These are phyloP conservation scores for Chiridota heheva DNA, from an alignment of 35 echinoderm and acorn worm genomes.

Conservation along the genomic window DNA sequence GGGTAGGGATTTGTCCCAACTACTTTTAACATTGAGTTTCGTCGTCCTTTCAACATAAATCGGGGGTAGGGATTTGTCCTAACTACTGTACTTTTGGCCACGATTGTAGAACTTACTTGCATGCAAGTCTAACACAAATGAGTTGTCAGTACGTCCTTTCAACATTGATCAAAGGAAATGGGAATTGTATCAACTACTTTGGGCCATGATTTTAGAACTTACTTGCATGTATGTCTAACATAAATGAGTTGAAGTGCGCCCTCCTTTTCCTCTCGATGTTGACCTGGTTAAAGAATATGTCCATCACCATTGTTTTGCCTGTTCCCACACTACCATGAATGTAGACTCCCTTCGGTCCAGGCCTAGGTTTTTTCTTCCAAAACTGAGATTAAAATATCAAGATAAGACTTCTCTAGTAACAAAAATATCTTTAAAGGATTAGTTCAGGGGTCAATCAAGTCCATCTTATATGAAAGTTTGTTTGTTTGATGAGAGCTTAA, in stretches of 20 bases:
- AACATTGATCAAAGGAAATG: too few species aligned
- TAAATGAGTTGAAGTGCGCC: constrained; percentile 97
- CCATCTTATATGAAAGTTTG: too few species aligned
- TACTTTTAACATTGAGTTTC: too few species aligned
- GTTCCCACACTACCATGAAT: constrained; percentile 91
- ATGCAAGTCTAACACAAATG: constrained; percentile 97
- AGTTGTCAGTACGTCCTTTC: constrained; percentile 94
- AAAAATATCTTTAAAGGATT: neutral
- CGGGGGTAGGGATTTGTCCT: too few species aligned
- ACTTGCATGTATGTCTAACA: constrained; percentile 96
- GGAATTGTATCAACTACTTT: too few species aligned
- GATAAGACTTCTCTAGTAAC: neutral
- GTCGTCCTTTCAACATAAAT: too few species aligned
- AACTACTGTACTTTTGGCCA: too few species aligned
- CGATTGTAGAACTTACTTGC: constrained; percentile 96
- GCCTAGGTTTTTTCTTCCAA: constrained; percentile 25
- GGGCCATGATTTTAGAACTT: constrained; percentile 38
- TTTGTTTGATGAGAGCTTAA: too few species aligned
- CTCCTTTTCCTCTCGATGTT: constrained; percentile 68
- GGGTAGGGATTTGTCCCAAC: too few species aligned
- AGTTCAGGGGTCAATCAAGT: neutral
- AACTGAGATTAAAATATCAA: neutral
- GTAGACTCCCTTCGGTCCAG: constrained; percentile 79
- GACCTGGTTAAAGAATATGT: constrained; percentile 80
- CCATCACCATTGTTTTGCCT: constrained; percentile 98